Evolutionary conservation across 1,140 invertebrate species (phyloP), one percentile per base, ranked within the genome.

Genomic region (Bombus breviceps): DNA sequence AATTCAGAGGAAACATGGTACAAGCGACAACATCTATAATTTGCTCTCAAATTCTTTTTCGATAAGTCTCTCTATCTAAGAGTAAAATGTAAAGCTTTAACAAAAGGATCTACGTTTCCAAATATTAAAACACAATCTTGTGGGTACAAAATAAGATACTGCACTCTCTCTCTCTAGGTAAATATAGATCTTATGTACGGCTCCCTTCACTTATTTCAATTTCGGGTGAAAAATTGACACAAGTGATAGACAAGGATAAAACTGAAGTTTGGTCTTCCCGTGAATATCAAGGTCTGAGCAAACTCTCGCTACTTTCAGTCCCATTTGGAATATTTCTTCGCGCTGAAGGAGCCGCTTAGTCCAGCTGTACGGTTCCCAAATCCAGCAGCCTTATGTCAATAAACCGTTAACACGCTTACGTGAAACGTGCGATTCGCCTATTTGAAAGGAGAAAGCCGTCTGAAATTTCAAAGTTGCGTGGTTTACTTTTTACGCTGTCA

Each of bases 321-420:
- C 41, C 28, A 13, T 15, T 68, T 43, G 22, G 25, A 57, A 64
- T 18, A 74, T 10, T 15, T 39, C 1, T 59, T 34, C 10, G 9
- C 43, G 13, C 4, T 6, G 74, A 12, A 76, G 5, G 9, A 66
- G 28, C n/a, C 15, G 41, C 1, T 22, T 25, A 34, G 22, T 28
- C 22, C 25, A 41, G 22, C 2, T 22, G 57, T 43, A 22, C 59
- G 15, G 25, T n/a, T 6, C 43, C 74, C 25, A 43, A 68, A 73
- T 43, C 74, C 80, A 57, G 34, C 28, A 74, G 32, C 32, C 41
- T 66, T 80, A 1, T 59, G 53, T 66, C 62, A 68, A 76, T 76
- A 76, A 83, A 76, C 43, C 28, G 74, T 77, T 79, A 80, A 79
- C 68, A 79, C 83, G 71, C 76, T 84, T 80, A 57, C 25, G n/a